These are phyloP conservation scores for Lanistes nyassanus DNA, from an alignment of 1,140 invertebrate species.

Conservation along the genomic window DNA sequence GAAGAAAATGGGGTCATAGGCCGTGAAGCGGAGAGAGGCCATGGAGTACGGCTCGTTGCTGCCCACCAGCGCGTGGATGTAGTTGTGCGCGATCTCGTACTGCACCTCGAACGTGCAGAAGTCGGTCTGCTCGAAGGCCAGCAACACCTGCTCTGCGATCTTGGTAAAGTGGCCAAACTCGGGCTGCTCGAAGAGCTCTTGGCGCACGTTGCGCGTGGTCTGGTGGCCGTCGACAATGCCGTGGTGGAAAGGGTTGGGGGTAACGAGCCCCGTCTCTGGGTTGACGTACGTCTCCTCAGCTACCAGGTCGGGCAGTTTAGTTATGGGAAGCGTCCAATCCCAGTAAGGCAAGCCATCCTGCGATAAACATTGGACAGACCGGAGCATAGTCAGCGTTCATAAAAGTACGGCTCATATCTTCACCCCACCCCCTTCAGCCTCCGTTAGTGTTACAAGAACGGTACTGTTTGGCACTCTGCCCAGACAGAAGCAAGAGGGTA, in stretches of 20 bases:
- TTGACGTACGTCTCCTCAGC: slow-evolving; percentile 12
- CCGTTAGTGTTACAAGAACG: too few species aligned
- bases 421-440: too few species aligned
- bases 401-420: too few species aligned
- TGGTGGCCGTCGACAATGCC: background rate
- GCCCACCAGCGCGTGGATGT: slow-evolving; percentile 39
- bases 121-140: slow-evolving; percentile 38
- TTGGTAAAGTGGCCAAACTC: slow-evolving; percentile 26
- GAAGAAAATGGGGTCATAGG: slow-evolving; percentile 37
- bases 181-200: slow-evolving; percentile 23
- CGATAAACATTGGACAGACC: too few species aligned
- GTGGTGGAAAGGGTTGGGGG: slow-evolving; percentile 33
- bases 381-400: too few species aligned
- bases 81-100: slow-evolving; percentile 41
- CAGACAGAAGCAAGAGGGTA: too few species aligned
- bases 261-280: slow-evolving; percentile 12
- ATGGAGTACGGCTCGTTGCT: slow-evolving; percentile 35
- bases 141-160: slow-evolving; percentile 30
- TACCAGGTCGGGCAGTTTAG: slow-evolving; percentile 27
- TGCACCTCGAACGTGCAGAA: slow-evolving; percentile 42
- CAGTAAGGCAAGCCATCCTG: slow-evolving; percentile 33
- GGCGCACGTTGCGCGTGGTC: slow-evolving; percentile 16
- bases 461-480: too few species aligned
- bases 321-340: slow-evolving; percentile 39
- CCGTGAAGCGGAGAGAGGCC: slow-evolving; percentile 36